Base-by-base conservation (phyloP, 2,888 invertebrate species). In the Drosophila nr. perissopoda region DNA sequence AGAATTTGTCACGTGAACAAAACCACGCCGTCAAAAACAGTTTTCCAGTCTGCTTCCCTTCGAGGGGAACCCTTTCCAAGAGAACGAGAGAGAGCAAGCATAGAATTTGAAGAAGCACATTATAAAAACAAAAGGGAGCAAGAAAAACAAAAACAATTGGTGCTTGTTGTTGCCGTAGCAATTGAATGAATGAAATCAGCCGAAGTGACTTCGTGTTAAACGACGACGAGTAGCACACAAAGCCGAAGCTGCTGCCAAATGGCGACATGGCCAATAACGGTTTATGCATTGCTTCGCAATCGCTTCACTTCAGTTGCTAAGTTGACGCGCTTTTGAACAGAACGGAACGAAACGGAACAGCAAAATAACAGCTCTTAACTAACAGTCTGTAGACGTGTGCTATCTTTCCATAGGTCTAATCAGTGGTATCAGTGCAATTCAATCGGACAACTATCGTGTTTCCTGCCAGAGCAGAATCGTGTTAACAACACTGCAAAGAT, bases 91-190 rank as follows among this genome's bases (percentile, higher is more conserved):
- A 36, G 65, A 33, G 61, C 42, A 52, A 48, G 67, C 60, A 51
- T 52, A 36, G 34, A 68, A 54, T 66, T 64, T 59, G 38, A 66
- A 82, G 85, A 88, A 85, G 72, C 78, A 86, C 82, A 86, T 78
- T 83, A 83, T 88, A 81, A 86, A 86, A 89, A 88, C 85, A 88
- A 83, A 83, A 84, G 61, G 51, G 78, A 86, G 66, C 75, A 82
- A 72, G 82, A 86, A 83, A 53, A 79, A 81, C 69, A 77, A 73
- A 60, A 68, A 53, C 59, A 61, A 38, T 29, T 27, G 49, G 25
- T 45, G 21, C 21, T 13, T 33, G 58, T 52, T 51, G 54, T 67
- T 75, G 85, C 69, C 68, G 54, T 57, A 75, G 74, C 75, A 54
- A 87, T 25, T 84, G 86, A 80, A 86, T 87, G 88, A 85, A 85